Evolutionary conservation across 2,113 vertebrate species (phyloP).

Genomic region (Salvelinus fontinalis): DNA sequence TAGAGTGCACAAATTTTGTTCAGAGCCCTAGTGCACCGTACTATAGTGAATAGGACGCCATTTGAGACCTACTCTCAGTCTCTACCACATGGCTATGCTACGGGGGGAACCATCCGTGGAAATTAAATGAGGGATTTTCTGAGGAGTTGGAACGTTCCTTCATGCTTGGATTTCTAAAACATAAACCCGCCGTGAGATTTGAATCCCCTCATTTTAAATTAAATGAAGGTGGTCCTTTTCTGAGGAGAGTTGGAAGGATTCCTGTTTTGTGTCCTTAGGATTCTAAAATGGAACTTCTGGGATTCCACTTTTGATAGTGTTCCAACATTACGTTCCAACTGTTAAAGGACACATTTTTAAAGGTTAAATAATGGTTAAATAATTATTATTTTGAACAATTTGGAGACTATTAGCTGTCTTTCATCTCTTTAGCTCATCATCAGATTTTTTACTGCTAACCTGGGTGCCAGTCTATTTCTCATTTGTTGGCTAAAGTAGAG

Average conservation of each 20-base stretch:
- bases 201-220: conserved; percentile 17
- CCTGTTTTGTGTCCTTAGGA: conserved; percentile 14
- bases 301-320: conserved; percentile 32
- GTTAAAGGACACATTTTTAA: too few species aligned
- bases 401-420: neutral
- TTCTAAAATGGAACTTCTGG: conserved; percentile 37
- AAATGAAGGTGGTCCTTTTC: conserved; percentile 12
- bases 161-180: conserved; percentile 36
- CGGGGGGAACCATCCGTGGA: conserved; percentile 42
- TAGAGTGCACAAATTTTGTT: too few species aligned
- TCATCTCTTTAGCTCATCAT: neutral
- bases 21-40: too few species aligned
- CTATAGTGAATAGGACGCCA: too few species aligned
- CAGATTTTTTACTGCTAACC: too few species aligned
- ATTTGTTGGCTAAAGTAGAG: too few species aligned
- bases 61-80: conserved; percentile 24
- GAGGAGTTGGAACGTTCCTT: conserved; percentile 48
- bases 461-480: too few species aligned
- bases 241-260: conserved; percentile 3
- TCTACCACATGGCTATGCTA: conserved; percentile 50
- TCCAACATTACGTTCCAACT: neutral
- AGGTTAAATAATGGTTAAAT: too few species aligned
- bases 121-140: conserved; percentile 48
- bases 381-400: too few species aligned
- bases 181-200: conserved; percentile 28